A percentile compares a stretch with the other conserved stretches of the same genome.
These are phyloP conservation scores for Vidua chalybeata DNA, from an alignment of 2,113 vertebrate species.

Conservation along the genomic window DNA sequence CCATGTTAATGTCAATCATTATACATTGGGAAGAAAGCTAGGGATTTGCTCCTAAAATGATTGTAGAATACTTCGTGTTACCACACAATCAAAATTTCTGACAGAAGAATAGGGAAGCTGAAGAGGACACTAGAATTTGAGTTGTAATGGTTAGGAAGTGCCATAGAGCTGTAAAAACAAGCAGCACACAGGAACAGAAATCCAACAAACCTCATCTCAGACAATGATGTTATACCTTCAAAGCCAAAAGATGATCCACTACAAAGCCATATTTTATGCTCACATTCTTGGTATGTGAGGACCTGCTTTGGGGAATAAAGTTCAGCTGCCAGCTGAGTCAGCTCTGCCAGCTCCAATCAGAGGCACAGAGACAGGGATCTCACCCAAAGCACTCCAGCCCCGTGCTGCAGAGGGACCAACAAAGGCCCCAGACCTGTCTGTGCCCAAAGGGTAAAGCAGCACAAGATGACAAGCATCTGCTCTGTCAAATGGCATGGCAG, in stretches of 20 bases:
- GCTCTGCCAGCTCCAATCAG: background rate
- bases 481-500: background rate
- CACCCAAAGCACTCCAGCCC: background rate
- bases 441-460: background rate
- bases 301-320: background rate
- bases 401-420: rapidly evolving
- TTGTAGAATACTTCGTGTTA: background rate
- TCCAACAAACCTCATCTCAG: background rate
- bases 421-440: background rate
- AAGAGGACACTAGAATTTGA: background rate
- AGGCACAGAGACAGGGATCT: background rate
- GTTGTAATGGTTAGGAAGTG: background rate
- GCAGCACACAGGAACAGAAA: background rate
- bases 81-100: background rate
- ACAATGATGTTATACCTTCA: background rate
- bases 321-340: background rate
- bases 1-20: background rate
- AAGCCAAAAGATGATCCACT: background rate
- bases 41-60: background rate
- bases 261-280: background rate
- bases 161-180: background rate
- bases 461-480: background rate
- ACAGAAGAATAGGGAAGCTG: background rate
- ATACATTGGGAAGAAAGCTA: background rate
- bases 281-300: background rate